A percentile compares a stretch with the other conserved stretches of the same genome.
phyloP scores from a whole-genome alignment of 2,888 invertebrate species.

The Fabriciana adippe region DNA sequence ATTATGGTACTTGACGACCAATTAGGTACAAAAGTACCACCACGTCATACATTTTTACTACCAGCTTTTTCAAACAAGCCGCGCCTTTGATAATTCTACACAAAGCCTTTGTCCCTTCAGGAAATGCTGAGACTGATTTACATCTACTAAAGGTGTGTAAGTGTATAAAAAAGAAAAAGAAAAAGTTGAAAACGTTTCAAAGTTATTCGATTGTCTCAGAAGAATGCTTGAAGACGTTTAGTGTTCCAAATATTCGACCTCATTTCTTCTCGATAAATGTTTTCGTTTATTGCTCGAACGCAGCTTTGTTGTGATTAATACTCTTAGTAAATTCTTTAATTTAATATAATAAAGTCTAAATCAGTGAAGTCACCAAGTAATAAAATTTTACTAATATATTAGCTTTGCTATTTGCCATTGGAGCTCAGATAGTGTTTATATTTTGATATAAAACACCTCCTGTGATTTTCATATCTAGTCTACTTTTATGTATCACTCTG shows the following conservation, averaged over 20 bases:
- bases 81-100: slow-evolving; percentile 22
- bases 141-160: slow-evolving; percentile 16
- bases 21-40: no score
- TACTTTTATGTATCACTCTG: no score
- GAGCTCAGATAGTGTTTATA: no score
- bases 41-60: not conserved
- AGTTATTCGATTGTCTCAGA: slow-evolving; percentile 18
- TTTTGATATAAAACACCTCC: no score
- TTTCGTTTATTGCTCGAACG: not conserved
- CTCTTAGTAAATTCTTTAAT: not conserved
- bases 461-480: no score
- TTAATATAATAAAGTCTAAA: not conserved
- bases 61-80: slow-evolving; percentile 25
- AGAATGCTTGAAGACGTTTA: slow-evolving; percentile 16
- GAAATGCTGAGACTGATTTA: slow-evolving; percentile 24
- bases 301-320: not conserved
- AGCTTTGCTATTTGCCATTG: no score
- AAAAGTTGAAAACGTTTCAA: slow-evolving; percentile 9
- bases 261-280: not conserved
- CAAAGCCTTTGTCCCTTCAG: slow-evolving; percentile 26
- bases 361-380: no score
- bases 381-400: no score
- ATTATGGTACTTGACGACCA: no score
- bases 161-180: slow-evolving; percentile 12
- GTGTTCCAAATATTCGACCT: not conserved